Percentiles rank a stretch among this genome's conserved stretches.
Evolutionary conservation across 2,113 vertebrate genomes (phyloP).

Genomic region (Ginglymostoma cirratum): DNA sequence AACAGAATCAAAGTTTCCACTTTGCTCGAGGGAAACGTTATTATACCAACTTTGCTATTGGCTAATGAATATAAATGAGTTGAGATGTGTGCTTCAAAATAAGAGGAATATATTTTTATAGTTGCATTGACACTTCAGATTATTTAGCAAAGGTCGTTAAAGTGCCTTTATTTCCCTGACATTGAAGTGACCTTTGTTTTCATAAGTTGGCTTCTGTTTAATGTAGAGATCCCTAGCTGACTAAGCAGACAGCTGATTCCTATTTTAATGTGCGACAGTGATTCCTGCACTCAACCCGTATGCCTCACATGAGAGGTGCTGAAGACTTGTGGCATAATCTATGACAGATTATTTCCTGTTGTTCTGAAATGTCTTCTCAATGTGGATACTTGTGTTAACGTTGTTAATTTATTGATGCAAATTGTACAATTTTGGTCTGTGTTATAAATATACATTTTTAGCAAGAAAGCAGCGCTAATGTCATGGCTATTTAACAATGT

Average conservation of each 20-base stretch:
- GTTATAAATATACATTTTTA: neutral
- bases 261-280: slow-evolving; percentile 35
- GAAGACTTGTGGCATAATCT: neutral
- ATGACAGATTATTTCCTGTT: neutral
- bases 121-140: neutral
- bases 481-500: neutral
- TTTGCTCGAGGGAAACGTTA: neutral
- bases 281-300: neutral
- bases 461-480: neutral
- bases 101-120: neutral
- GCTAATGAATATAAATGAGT: neutral
- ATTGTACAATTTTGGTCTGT: neutral
- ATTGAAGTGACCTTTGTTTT: slow-evolving; percentile 29
- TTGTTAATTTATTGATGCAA: neutral
- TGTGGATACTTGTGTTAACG: neutral
- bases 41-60: no score
- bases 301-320: slow-evolving; percentile 25
- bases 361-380: neutral
- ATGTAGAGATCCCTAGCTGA: slow-evolving; percentile 32
- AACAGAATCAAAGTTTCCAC: neutral
- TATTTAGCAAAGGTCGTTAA: neutral
- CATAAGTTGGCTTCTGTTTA: slow-evolving; percentile 27
- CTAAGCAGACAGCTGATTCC: slow-evolving; percentile 32
- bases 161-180: neutral
- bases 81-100: neutral